Evolutionary conservation across 2,888 invertebrate genomes (phyloP), one percentile per base, ranked within the genome.

Genomic region (Campoletis raptor): DNA sequence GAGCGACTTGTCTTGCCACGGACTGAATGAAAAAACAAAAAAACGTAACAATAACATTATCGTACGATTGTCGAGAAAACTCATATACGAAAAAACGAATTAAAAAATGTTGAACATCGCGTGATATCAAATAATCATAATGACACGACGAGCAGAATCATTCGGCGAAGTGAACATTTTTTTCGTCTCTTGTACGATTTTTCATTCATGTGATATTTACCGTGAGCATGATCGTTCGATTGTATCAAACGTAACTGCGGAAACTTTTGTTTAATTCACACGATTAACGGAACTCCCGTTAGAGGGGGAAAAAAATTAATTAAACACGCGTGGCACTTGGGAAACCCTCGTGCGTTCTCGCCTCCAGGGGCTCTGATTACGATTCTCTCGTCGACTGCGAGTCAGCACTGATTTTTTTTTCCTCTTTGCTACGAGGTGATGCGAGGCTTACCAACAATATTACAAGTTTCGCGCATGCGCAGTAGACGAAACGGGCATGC

Each of bases 211-310:
- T 66, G 40, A 52, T 88, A 89, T 87, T 92, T 92, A 92, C 92
- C 92, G 92, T 91, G 70, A 92, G 89, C 92, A 92, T 92, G 85
- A 87, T 91, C 85, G 83, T 81, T 81, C 83, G 89, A 70, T 81
- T 86, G 24, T 84, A 69, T 40, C 52, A 12, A 54, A 37, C 78
- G 54, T 52, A 79, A 79, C 18, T n/a, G 30, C 21, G 79, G 78
- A 54, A 42, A 52, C 40, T 45, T 42, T 30, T 80, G 54, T 72
- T 66, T 37, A 67, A 45, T 48, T 79, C 30, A 54, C 82, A 54
- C 76, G 40, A 73, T 64, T 61, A 79, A 72, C 73, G 78, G 45
- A 70, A 81, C 52, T 67, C 73, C 64, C 73, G 78, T 66, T 52
- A 72, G 70, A 36, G 67, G 64, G 36, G 57, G 67, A 69, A 57